Percentiles rank a stretch among this genome's conserved stretches.
These are phyloP conservation scores for Antheraea mylitta DNA, from an alignment of 1,140 invertebrate genomes.

Conservation along the genomic window DNA sequence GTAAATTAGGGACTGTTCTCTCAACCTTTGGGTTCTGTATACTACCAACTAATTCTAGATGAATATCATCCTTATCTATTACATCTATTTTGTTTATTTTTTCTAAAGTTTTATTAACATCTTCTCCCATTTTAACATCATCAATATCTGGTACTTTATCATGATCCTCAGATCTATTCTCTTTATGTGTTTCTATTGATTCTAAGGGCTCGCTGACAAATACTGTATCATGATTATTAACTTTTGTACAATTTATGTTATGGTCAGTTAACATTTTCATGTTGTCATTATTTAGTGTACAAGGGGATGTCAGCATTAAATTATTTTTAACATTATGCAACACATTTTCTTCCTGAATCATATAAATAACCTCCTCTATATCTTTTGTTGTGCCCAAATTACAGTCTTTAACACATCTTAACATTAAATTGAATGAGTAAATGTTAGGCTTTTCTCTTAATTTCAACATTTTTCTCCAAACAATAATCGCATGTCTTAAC, in stretches of 20 bases:
- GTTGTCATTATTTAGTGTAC: slow-evolving; percentile 4
- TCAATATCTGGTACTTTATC: not conserved
- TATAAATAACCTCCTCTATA: slow-evolving; percentile 73
- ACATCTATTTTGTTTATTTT: slow-evolving; percentile 16
- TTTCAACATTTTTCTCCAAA: slow-evolving; percentile 91
- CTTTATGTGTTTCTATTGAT: not conserved
- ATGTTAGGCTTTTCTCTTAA: slow-evolving; percentile 83
- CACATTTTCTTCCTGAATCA: slow-evolving; percentile 39
- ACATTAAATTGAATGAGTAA: slow-evolving; percentile 89
- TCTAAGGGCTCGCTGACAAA: not conserved
- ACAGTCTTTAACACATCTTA: slow-evolving; percentile 89
- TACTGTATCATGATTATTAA: not conserved
- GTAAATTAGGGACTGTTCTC: slow-evolving; percentile 79
- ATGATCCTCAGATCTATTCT: not conserved
- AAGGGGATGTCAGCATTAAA: not conserved
- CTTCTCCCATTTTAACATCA: not conserved
- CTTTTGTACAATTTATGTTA: not conserved
- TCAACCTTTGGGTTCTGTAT: slow-evolving; percentile 15
- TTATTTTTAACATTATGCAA: slow-evolving; percentile 16
- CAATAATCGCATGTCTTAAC: slow-evolving; percentile 87
- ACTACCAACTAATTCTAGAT: slow-evolving; percentile 24
- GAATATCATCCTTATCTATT: slow-evolving; percentile 21
- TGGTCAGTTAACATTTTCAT: not conserved
- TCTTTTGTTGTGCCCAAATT: slow-evolving; percentile 84
- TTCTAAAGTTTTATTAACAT: not conserved